A percentile compares a stretch with the other conserved stretches of the same genome.
Evolutionary conservation across 2,888 invertebrate genomes (phyloP).

Genomic region (Eurois occulta): DNA sequence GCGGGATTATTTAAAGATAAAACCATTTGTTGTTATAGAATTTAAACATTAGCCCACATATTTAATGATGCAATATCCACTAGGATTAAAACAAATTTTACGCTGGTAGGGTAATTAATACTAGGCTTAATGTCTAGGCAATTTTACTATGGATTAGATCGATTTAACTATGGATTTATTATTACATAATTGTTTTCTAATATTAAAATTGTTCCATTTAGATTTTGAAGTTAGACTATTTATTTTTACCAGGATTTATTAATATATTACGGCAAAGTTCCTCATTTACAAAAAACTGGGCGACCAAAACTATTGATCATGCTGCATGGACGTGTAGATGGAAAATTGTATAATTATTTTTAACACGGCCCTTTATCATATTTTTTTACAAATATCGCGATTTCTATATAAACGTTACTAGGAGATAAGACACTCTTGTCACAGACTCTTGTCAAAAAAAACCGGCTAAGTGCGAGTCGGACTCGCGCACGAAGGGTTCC

Average conservation of each 20-base stretch:
- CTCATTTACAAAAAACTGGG: background rate
- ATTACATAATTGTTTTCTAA: background rate
- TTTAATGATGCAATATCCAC: conserved; percentile 6
- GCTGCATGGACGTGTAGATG: background rate
- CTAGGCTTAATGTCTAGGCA: background rate
- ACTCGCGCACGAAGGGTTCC: too few relatives aligned
- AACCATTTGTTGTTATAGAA: conserved; percentile 4
- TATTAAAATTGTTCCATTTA: background rate
- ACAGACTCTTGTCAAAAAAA: too few relatives aligned
- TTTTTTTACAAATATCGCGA: background rate
- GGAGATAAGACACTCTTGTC: background rate
- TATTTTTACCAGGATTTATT: background rate
- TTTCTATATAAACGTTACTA: background rate
- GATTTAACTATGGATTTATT: background rate
- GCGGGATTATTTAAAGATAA: conserved; percentile 18
- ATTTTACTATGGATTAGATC: too few relatives aligned
- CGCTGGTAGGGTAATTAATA: conserved; percentile 12
- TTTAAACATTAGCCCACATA: conserved; percentile 23
- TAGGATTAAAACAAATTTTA: conserved; percentile 22
- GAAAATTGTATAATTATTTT: background rate
- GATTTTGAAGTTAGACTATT: background rate
- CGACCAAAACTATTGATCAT: background rate
- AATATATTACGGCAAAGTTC: background rate
- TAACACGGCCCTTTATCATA: too few relatives aligned
- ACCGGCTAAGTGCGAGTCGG: too few relatives aligned